Evolutionary conservation across 1,140 invertebrate genomes (phyloP).

Genomic region (Dendroctonus valens): DNA sequence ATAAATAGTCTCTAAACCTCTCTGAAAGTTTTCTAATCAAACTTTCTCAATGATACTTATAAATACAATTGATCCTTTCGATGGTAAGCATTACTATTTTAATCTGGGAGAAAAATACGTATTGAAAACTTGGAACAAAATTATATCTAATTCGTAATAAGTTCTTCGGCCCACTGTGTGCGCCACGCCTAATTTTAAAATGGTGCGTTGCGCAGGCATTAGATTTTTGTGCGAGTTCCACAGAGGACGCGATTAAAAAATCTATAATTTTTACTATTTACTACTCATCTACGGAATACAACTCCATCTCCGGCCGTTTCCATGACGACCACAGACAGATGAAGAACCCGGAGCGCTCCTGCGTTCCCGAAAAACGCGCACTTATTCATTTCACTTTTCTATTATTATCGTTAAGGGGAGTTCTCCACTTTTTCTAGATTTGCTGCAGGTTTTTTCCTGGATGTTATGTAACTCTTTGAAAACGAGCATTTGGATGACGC

Average conservation of each 20-base stretch:
- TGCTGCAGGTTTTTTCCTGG: no score
- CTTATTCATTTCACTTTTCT: constrained; percentile 19
- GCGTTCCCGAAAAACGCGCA: constrained; percentile 12
- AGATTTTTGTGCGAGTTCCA: constrained; percentile 43
- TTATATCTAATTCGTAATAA: no score
- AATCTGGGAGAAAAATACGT: no score
- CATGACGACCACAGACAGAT: constrained; percentile 37
- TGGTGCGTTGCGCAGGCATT: constrained; percentile 32
- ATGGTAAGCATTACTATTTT: no score
- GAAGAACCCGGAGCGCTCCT: constrained; percentile 30
- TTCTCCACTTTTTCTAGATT: no score
- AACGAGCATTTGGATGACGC: no score
- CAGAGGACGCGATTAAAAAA: constrained; percentile 42
- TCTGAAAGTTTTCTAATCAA: no score
- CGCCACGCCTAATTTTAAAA: constrained; percentile 32
- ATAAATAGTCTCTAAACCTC: no score
- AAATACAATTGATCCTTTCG: no score
- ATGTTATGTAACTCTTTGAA: no score
- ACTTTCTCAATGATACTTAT: no score
- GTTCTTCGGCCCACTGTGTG: constrained; percentile 34
- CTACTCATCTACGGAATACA: constrained; percentile 42
- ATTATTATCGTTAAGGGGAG: constrained; percentile 6
- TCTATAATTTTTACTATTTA: constrained; percentile 47
- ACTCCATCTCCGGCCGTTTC: constrained; percentile 35
- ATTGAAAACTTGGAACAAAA: no score